phyloP scores from a whole-genome alignment of 2,888 invertebrate genomes.

The Tetragonula carbonaria region DNA sequence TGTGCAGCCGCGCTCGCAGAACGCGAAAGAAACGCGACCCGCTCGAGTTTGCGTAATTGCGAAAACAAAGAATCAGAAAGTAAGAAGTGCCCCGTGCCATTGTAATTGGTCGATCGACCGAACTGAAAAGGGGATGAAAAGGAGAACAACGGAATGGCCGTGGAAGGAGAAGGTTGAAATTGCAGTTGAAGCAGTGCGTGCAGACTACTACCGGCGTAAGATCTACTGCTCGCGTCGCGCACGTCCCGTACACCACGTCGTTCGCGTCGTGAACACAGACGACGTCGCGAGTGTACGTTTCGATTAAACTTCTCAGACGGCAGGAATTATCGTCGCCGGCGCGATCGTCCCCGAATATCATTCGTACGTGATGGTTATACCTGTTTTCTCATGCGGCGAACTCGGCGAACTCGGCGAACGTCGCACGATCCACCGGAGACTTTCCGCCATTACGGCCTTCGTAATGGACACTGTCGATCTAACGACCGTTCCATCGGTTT shows the following conservation, averaged over 20 bases:
- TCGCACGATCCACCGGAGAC: conserved; percentile 22
- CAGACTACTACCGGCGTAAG: conserved; percentile 33
- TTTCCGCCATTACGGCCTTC: conserved; percentile 58
- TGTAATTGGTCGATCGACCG: conserved; percentile 59
- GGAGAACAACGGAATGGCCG: no score
- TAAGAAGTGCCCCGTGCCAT: conserved; percentile 31
- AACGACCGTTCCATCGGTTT: conserved; percentile 45
- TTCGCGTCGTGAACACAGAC: conserved; percentile 56
- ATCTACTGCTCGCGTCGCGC: conserved; percentile 30
- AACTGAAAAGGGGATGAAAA: no score
- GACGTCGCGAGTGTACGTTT: conserved; percentile 63
- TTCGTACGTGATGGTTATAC: conserved; percentile 62
- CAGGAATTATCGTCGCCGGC: conserved; percentile 72
- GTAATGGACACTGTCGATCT: conserved; percentile 62
- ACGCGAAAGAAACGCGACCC: background rate
- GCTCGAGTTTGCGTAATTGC: conserved; percentile 40
- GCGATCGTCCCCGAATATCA: conserved; percentile 70
- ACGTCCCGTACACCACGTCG: background rate
- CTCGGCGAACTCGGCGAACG: background rate
- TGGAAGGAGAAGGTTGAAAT: conserved; percentile 30
- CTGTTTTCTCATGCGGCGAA: conserved; percentile 43
- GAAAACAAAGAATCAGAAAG: conserved; percentile 40
- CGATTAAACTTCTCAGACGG: conserved; percentile 76
- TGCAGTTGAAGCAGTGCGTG: conserved; percentile 57
- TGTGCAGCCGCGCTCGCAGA: background rate